phyloP scores from a whole-genome alignment of 2,888 invertebrate genomes.

The Cynaeus angustus region DNA sequence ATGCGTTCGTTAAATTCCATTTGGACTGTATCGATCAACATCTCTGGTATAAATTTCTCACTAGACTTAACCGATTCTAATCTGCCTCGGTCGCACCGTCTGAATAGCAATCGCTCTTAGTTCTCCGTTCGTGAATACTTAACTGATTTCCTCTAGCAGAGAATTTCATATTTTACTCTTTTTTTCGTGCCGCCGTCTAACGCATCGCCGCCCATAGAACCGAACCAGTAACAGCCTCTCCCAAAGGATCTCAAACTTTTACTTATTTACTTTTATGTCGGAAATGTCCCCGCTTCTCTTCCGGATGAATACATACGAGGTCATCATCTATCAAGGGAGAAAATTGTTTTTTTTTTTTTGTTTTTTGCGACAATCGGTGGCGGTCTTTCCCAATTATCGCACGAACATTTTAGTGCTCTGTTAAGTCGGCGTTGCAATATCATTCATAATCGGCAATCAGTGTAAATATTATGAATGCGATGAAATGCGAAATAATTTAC shows the following conservation, averaged over 20 bases:
- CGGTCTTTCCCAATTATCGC: slow-evolving; percentile 5
- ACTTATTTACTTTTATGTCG: slow-evolving; percentile 43
- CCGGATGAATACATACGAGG: slow-evolving; percentile 40
- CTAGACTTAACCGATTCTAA: slow-evolving; percentile 41
- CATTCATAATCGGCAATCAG: slow-evolving; percentile 19
- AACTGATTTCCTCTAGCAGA: slow-evolving; percentile 33
- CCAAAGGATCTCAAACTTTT: slow-evolving; percentile 34
- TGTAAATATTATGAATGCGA: slow-evolving; percentile 28
- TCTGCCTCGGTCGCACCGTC: slow-evolving; percentile 34
- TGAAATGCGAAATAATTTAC: slow-evolving; percentile 36
- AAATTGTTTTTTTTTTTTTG: slow-evolving; percentile 34
- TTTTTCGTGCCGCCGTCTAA: slow-evolving; percentile 32
- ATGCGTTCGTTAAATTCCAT: slow-evolving; percentile 27
- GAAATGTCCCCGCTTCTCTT: slow-evolving; percentile 39
- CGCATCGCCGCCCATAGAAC: slow-evolving; percentile 33
- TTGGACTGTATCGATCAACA: slow-evolving; percentile 37
- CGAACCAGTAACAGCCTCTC: slow-evolving; percentile 36
- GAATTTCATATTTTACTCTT: slow-evolving; percentile 35
- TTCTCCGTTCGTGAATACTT: slow-evolving; percentile 32
- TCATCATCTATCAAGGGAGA: slow-evolving; percentile 27
- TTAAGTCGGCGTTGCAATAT: slow-evolving; percentile 14
- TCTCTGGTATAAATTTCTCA: slow-evolving; percentile 35
- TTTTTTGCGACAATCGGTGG: neutral
- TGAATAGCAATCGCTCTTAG: slow-evolving; percentile 43
- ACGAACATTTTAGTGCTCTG: slow-evolving; percentile 14